These are phyloP conservation scores for Tipula confusa DNA, from an alignment of 2,888 invertebrate species.

Conservation along the genomic window DNA sequence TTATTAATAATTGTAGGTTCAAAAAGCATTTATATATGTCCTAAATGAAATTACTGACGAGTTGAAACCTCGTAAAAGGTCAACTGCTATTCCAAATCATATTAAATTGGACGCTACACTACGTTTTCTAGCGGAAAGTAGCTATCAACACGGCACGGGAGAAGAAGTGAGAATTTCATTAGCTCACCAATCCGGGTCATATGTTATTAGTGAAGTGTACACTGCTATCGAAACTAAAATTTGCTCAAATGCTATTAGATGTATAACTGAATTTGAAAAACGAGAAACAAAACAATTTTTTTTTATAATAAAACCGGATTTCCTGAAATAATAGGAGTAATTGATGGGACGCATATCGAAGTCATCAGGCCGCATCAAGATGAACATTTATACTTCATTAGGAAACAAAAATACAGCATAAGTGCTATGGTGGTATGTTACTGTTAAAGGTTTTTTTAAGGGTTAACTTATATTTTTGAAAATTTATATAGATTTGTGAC, in stretches of 20 bases:
- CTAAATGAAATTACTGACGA: too few species aligned
- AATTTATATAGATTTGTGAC: conserved; percentile 31
- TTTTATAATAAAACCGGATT: neutral
- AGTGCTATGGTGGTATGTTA: conserved; percentile 33
- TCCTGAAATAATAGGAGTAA: neutral
- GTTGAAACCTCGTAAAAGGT: too few species aligned
- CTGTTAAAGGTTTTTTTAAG: neutral
- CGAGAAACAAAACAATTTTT: neutral
- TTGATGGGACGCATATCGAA: neutral
- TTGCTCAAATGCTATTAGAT: neutral
- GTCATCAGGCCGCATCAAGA: neutral
- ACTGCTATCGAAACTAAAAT: neutral
- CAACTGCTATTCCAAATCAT: too few species aligned
- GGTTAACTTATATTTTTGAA: neutral
- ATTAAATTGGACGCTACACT: too few species aligned
- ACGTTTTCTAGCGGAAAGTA: too few species aligned
- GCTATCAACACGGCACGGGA: neutral
- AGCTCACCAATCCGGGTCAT: neutral
- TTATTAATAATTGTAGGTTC: too few species aligned
- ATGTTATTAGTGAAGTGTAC: neutral
- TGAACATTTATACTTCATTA: neutral
- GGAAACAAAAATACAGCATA: conserved; percentile 28
- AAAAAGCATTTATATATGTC: too few species aligned
- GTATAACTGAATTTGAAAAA: neutral
- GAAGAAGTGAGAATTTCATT: neutral